Conservation (phyloP, 2,113 vertebrate genomes). For the Phoxinus phoxinus region DNA sequence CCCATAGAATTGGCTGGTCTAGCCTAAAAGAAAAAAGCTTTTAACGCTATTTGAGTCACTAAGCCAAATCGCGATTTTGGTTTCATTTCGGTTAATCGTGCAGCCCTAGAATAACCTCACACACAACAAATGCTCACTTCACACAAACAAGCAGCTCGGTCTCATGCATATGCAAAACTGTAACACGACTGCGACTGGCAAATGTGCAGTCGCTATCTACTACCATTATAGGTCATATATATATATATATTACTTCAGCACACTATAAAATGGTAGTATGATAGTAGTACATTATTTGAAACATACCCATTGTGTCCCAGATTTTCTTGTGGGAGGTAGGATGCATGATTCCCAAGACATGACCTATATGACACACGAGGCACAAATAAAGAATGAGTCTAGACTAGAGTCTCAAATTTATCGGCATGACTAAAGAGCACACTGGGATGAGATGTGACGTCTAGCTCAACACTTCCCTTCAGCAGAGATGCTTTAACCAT, state of each 20-base stretch:
- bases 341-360: conserved; percentile 7
- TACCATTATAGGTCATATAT: no score
- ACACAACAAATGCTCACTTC: no score
- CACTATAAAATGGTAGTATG: background rate
- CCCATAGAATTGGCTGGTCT: no score
- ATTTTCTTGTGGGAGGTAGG: background rate
- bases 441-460: conserved; percentile 51
- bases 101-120: no score
- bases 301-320: background rate
- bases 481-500: conserved; percentile 39
- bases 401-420: conserved; percentile 50
- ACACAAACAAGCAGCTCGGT: no score
- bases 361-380: conserved; percentile 12
- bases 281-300: background rate
- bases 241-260: background rate
- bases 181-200: no score
- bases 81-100: no score
- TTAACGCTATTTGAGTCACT: no score
- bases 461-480: conserved; percentile 49
- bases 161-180: no score
- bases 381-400: conserved; percentile 24
- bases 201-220: no score
- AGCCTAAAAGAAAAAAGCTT: no score
- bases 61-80: no score
- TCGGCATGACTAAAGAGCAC: conserved; percentile 64